phyloP scores from a whole-genome alignment of 2,797 vertebrate species.

The Sebastes miniatus region DNA sequence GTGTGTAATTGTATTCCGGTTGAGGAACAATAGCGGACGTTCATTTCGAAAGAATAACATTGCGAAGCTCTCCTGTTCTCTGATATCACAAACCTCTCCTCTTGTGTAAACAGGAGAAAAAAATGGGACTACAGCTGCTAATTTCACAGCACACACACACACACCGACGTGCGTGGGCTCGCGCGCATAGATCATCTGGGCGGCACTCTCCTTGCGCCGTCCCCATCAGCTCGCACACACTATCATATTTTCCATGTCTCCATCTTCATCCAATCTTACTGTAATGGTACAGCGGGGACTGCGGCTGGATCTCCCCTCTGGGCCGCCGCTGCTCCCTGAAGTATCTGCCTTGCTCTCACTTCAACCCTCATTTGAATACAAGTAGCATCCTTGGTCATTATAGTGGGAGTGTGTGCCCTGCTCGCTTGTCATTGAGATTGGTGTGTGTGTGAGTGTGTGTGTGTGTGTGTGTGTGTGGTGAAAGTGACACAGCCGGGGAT shows the following conservation, averaged over 20 bases:
- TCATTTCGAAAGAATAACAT: conserved; percentile 27
- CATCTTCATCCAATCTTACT: conserved; percentile 81
- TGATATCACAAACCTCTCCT: conserved; percentile 38
- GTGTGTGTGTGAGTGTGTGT: conserved; percentile 25
- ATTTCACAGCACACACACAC: conserved; percentile 56
- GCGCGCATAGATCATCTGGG: conserved; percentile 57
- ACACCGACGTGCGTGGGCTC: not conserved
- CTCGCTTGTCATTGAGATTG: conserved; percentile 74
- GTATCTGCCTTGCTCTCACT: conserved; percentile 77
- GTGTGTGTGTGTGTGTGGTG: conserved; percentile 34
- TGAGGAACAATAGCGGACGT: conserved; percentile 6
- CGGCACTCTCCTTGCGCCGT: conserved; percentile 70
- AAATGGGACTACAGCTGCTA: conserved; percentile 61
- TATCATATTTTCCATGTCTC: conserved; percentile 79
- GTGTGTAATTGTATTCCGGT: conserved; percentile 5
- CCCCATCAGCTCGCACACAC: conserved; percentile 68
- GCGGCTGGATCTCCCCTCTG: conserved; percentile 78
- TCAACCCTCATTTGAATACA: conserved; percentile 83
- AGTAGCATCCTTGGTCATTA: conserved; percentile 78
- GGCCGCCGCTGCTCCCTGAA: conserved; percentile 74
- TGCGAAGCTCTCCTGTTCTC: conserved; percentile 15
- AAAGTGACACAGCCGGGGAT: conserved; percentile 66
- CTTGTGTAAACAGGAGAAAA: conserved; percentile 61
- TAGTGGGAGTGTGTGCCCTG: conserved; percentile 70
- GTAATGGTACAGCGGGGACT: conserved; percentile 78